Base-by-base conservation (phyloP, 2,797 vertebrate genomes). In the Leptatherina wallacei region DNA sequence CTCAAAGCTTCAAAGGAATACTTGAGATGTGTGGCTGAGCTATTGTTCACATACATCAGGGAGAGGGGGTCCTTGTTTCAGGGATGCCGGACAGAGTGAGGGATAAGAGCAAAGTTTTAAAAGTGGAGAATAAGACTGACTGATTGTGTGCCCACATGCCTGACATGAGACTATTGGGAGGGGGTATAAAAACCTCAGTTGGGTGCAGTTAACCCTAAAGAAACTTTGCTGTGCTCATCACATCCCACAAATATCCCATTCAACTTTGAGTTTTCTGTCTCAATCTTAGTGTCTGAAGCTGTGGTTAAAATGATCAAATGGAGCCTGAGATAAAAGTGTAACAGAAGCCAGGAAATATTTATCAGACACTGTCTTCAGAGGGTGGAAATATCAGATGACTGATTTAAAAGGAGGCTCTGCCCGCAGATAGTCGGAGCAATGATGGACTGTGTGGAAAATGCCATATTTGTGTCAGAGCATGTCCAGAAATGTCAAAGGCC, bases 1-100 rank as follows among this genome's bases (percentile, higher is more conserved):
- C 81, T 75, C 81, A 44, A 13, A 64, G 78, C 83, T 88, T 93
- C 92, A 92, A 91, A 92, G 86, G 78, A 75, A 67, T n/a, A 42
- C 63, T 74, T 74, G 52, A 87, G 84, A 79, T 85, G 85, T 85
- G 85, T 78, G 83, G 82, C 76, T 61, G 69, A 59, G 84, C 44
- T 73, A 66, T 91, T 89, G 87, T 90, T 81, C 72, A 2, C 29
- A 6, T 42, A 66, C 72, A 85, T 85, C 77, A 75, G 66, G 76
- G 64, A 71, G 80, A 71, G 24, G 71, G 49, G 62, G 33, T 70
- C 56, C n/a, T 70, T 60, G 54, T 61, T 73, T 80, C 0, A 3
- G 65, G 73, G 38, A 66, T 62, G 49, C 51, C 33, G 65, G 52
- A 69, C 47, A 27, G 49, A 66, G 33, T 32, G 32, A 30, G 22